phyloP scores from a whole-genome alignment of 2,797 vertebrate genomes.

The Darevskia mixta region DNA sequence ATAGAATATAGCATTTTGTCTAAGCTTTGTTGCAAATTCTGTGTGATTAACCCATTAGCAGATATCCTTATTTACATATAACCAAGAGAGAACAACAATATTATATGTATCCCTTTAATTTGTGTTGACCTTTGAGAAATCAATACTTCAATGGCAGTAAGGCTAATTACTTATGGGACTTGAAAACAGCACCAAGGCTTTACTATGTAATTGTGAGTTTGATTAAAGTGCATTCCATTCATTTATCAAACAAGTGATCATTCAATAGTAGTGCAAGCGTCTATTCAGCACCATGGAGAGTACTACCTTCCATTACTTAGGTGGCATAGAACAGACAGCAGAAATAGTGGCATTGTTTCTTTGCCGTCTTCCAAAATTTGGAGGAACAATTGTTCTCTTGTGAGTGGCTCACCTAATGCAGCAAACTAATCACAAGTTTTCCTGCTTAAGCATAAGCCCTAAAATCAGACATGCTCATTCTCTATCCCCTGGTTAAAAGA shows the following conservation, averaged over 20 bases:
- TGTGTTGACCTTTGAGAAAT: constrained; percentile 32
- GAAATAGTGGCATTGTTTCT: not conserved
- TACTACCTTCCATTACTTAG: not conserved
- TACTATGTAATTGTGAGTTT: constrained; percentile 41
- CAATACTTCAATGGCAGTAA: constrained; percentile 30
- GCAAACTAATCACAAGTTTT: not conserved
- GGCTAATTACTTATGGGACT: constrained; percentile 55
- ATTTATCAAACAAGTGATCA: constrained; percentile 55
- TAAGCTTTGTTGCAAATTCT: not conserved
- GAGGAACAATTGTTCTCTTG: not conserved
- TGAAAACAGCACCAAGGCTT: constrained; percentile 47
- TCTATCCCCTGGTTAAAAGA: not conserved
- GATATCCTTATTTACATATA: not conserved
- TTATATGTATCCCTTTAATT: constrained; percentile 37
- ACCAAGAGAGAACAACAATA: not conserved
- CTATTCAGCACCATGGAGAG: constrained; percentile 65
- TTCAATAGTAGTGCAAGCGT: constrained; percentile 17
- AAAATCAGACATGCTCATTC: not conserved
- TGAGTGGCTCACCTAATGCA: not conserved
- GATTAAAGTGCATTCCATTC: constrained; percentile 27
- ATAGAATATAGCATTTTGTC: not conserved
- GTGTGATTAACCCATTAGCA: not conserved
- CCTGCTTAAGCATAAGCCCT: no score
- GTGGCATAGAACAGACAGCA: not conserved
- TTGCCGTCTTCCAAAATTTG: not conserved